phyloP scores from a whole-genome alignment of 2,113 vertebrate genomes.

The Donacobius atricapilla region DNA sequence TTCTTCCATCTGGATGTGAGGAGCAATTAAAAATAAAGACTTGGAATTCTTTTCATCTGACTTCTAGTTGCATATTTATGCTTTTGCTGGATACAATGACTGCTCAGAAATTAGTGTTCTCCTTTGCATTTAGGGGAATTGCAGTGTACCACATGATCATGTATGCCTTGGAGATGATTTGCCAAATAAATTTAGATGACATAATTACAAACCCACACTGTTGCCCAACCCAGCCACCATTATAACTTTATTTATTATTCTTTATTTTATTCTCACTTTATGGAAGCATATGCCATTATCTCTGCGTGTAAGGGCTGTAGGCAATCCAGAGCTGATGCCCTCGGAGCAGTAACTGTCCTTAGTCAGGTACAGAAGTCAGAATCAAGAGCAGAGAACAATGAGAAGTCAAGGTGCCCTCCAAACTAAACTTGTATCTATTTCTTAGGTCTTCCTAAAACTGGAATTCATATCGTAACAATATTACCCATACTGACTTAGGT shows the following conservation, averaged over 20 bases:
- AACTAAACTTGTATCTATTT: background rate
- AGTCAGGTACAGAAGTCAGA: background rate
- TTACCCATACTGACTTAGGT: background rate
- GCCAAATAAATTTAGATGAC: background rate
- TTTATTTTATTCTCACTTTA: background rate
- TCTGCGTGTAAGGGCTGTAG: background rate
- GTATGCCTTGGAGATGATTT: background rate
- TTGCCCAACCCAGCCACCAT: background rate
- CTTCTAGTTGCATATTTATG: background rate
- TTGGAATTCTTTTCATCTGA: background rate
- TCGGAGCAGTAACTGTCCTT: background rate
- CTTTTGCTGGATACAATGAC: background rate
- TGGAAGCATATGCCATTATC: rapidly evolving
- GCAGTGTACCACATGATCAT: background rate
- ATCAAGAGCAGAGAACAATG: background rate
- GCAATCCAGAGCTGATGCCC: background rate
- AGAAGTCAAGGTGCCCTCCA: background rate
- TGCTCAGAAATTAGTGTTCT: background rate
- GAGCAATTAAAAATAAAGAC: background rate
- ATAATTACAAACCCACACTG: background rate
- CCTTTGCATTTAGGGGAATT: background rate
- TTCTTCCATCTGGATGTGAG: background rate
- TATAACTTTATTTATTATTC: background rate
- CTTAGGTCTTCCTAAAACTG: background rate
- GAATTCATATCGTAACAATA: background rate